These are phyloP conservation scores for Eupithecia insigniata DNA, from an alignment of 2,888 invertebrate genomes.

Conservation along the genomic window DNA sequence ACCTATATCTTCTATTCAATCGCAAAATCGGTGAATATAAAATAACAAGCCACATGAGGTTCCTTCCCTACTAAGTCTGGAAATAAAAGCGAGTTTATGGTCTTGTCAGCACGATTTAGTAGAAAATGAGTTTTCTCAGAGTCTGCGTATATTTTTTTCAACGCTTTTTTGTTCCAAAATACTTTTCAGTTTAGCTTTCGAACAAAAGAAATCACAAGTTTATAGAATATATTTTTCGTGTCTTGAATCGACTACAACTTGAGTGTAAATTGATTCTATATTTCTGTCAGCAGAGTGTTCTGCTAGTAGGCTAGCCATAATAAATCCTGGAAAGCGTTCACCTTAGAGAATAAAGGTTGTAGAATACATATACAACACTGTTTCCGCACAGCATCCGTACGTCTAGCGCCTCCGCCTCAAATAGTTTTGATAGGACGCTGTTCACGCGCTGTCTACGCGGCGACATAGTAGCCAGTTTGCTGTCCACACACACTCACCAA, in stretches of 20 bases:
- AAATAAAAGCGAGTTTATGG: conserved; percentile 2
- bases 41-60: conserved; percentile 3
- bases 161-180: conserved; percentile 10
- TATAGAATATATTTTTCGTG: neutral
- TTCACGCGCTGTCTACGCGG: neutral
- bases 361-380: neutral
- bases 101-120: conserved; percentile 29
- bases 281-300: neutral
- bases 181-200: neutral
- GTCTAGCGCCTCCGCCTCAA: neutral
- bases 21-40: neutral
- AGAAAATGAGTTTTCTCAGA: conserved; percentile 20
- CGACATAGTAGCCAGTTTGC: neutral
- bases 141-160: conserved; percentile 9
- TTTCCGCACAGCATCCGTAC: neutral
- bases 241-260: neutral
- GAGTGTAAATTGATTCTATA: neutral
- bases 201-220: neutral
- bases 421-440: neutral
- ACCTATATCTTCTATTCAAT: neutral
- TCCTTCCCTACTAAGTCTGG: neutral
- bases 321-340: neutral
- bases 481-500: neutral
- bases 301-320: neutral
- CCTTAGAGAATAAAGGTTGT: neutral